Evolutionary conservation across 92 coral and sea anemone species (phyloP).

Genomic region (Heteractis magnifica): DNA sequence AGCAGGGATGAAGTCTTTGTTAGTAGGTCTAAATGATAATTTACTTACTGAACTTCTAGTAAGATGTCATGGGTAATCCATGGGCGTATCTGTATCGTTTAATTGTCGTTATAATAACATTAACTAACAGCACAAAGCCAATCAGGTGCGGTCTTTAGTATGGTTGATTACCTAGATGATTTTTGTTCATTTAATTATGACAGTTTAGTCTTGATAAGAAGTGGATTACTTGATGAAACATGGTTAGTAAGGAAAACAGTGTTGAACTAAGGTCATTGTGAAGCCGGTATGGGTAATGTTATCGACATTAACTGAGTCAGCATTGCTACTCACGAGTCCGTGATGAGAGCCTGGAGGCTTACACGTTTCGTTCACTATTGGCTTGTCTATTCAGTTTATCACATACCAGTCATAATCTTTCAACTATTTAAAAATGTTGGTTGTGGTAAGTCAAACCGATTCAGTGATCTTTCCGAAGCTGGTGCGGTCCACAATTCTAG

Average conservation of each 20-base stretch:
- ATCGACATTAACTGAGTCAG: too few relatives aligned
- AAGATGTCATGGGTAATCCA: slow-evolving; percentile 2
- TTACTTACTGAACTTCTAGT: not conserved
- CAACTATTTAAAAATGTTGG: too few relatives aligned
- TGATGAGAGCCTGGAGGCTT: too few relatives aligned
- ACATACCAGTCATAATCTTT: too few relatives aligned
- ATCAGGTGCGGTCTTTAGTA: not conserved
- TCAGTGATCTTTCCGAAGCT: too few relatives aligned
- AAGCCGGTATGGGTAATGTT: not conserved
- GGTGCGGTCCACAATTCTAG: too few relatives aligned
- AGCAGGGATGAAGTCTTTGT: slow-evolving; percentile 10
- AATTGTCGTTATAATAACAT: slow-evolving; percentile 4
- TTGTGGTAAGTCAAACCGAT: too few relatives aligned
- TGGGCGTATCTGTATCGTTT: slow-evolving; percentile 3
- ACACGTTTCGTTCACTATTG: too few relatives aligned
- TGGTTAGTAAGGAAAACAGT: not conserved
- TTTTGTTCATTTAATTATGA: slow-evolving; percentile 3
- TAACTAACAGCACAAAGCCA: not conserved
- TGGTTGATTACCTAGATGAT: not conserved
- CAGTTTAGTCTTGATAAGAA: not conserved
- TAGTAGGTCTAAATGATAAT: not conserved
- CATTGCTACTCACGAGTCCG: too few relatives aligned
- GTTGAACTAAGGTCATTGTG: not conserved
- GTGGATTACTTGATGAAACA: too few relatives aligned
- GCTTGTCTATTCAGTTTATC: too few relatives aligned